Evolutionary conservation across 2,113 vertebrate species (phyloP), one percentile per base, ranked within the genome.

Genomic region (Shinisaurus crocodilurus): DNA sequence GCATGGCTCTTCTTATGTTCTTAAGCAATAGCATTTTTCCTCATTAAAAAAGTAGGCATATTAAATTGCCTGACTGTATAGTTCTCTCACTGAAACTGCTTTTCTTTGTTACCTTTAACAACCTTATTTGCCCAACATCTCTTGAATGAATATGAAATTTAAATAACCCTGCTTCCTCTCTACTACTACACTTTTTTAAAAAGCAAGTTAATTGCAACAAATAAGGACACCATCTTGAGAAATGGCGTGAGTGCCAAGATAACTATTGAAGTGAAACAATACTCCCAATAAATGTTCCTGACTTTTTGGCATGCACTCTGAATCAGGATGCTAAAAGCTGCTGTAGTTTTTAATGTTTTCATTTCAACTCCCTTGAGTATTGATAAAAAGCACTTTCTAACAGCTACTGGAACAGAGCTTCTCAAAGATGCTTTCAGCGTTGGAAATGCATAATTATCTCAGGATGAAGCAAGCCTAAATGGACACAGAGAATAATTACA

Each of bases 361-460:
- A 48, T 88, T 94, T 88, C 37, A 43, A 15, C 89, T 94, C 86
- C 87, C 23, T 13, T 67, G 76, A 77, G 83, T 20, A 29, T 69
- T 83, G 74, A 72, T 0, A 75, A 81, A 88, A 94, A 94, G 90
- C 65, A 37, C 60, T 72, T 93, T 80, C 84, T 54, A 0, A 82
- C 85, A 95, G 13, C 43, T 85, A 10, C 63, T 94, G 37, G 75
- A 81, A 89, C 76, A 76, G 82, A 93, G 63, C 85, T 90, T 88
- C 85, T 88, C 85, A 89, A 92, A 93, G 85, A 90, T 85, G 85
- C 89, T 94, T 92, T 92, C 89, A 93, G 85, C 91, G 82, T 91
- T 88, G 77, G 89, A 88, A 91, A 92, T 60, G 34, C 82, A 79
- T 88, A 69, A 92, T 92, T 87, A 87, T 76, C 92, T 87, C 67